Evolutionary conservation across 1,140 invertebrate genomes (phyloP), one percentile per base, ranked within the genome.

Genomic region (Rhopalosiphum maidis): DNA sequence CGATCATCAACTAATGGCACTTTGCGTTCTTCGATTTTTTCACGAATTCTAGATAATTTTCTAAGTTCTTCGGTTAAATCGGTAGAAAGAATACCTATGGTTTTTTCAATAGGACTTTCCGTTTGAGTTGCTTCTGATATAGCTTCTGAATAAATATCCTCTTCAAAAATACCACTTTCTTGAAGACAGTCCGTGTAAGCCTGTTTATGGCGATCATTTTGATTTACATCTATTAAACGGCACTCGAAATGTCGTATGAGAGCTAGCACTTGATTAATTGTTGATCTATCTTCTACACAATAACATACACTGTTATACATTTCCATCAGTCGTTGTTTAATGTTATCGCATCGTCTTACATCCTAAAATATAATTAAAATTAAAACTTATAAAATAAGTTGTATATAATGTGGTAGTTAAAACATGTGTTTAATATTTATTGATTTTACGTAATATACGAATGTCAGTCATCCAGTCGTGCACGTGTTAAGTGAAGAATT

Each of bases 91-190:
- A 87, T 68, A 43, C 77, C 51, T 93, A 86, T 90, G 30, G 68
- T 41, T 82, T 93, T 94, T 35, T 94, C 94, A 18, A 86, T 60
- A 9, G 90, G 60, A 30, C 87, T 91, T 48, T 95, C 94, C 1
- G 95, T 95, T 94, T 95, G 95, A 9, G 95, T 95, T 21, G 94
- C 93, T 88, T 93, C 86, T 22, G 90, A 93, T 60, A 94, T 8
- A 91, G 94, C 55, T 94, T 94, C 93, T 4, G 83, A 37, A n/a
- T 94, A 90, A 68, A 92, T 68, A n/a, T 92, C 90, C 43, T 94
- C 95, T 82, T 95, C 95, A 94, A 95, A 96, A 90, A 96, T 96
- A 18, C 95, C 95, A 94, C 95, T 95, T 94, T 96, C 95, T 94
- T 96, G 95, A 43, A 96, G 91, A 90, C 94, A 94, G 48, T 95